Base-by-base conservation (phyloP, 2,113 vertebrate species). In the Chaetura pelagica region DNA sequence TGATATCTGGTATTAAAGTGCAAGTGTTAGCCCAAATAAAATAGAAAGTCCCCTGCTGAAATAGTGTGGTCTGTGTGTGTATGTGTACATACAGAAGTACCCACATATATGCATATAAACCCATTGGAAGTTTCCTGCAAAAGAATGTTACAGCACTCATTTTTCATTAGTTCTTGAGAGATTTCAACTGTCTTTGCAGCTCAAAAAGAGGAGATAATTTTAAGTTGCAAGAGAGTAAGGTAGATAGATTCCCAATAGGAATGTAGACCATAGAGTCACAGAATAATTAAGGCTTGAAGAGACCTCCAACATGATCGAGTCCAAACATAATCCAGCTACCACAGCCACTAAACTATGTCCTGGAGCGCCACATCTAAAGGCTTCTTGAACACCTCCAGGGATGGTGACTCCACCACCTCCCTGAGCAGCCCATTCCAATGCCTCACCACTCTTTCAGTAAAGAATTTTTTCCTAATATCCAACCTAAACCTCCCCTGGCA, bases 1-100 rank as follows among this genome's bases (percentile, higher is more conserved):
- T 96, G 95, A 96, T 97, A 95, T 93, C 95, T 96, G 94, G 89
- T 91, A 95, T 94, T 84, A 95, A 96, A 96, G 64, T 77, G 74
- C 87, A 94, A 96, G 84, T 93, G 94, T 90, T 93, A 95, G 93
- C 77, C 68, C 2, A 0, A 90, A 76, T n/a, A 94, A 76, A 95
- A 84, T 81, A 91, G 55, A 94, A 97, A 86, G 88, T 84, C 79
- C 69, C 94, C 92, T 78, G 76, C 88, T 61, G 92, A 84, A 95
- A 75, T 4, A 32, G 40, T 77, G 88, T 69, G 35, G 17, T 40
- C 64, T 75, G 29, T 59, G 44, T 32, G 27, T 84, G 64, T 5
- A 4, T 77, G 48, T 46, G 21, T 87, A 15, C 2, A 1, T 26
- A 51, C 38, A 67, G 29, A 91, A 73, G 87, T 27, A 80, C 44